These are phyloP conservation scores for Heteropelma amictum DNA, from an alignment of 2,888 invertebrate species.

Conservation along the genomic window DNA sequence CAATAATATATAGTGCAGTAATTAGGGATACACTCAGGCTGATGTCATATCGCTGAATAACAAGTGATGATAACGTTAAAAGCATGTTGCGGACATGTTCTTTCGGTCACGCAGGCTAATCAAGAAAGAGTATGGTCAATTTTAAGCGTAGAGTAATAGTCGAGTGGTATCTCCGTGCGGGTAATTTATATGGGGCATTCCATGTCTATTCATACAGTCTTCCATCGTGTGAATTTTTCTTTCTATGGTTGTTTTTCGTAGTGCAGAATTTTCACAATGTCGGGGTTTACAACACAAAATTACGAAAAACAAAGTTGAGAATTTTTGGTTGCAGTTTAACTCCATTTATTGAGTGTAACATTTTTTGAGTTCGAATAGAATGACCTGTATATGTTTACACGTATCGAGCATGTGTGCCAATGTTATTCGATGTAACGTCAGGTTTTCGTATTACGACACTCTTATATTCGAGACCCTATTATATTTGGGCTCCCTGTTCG, in stretches of 20 bases:
- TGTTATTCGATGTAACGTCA: conserved; percentile 53
- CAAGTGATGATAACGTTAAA: conserved; percentile 54
- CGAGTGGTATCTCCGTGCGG: background rate
- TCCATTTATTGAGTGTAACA: background rate
- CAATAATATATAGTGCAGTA: conserved; percentile 47
- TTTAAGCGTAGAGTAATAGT: conserved; percentile 25
- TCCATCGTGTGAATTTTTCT: background rate
- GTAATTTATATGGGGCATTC: conserved; percentile 5
- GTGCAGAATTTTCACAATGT: too few relatives aligned
- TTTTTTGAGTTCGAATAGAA: background rate
- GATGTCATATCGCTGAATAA: conserved; percentile 49
- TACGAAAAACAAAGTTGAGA: too few relatives aligned
- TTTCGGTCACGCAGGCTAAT: conserved; percentile 62
- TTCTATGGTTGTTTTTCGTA: background rate
- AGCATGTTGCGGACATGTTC: conserved; percentile 40
- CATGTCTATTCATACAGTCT: background rate
- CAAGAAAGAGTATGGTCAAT: conserved; percentile 55
- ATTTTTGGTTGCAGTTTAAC: too few relatives aligned
- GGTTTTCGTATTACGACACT: conserved; percentile 35
- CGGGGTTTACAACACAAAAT: too few relatives aligned
- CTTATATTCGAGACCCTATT: conserved; percentile 39
- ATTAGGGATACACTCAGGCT: conserved; percentile 41
- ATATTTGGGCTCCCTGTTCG: conserved; percentile 30
- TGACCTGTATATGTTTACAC: background rate
- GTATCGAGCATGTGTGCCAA: conserved; percentile 27